phyloP scores from a whole-genome alignment of 2,113 vertebrate genomes.

The Cichladusa arquata region DNA sequence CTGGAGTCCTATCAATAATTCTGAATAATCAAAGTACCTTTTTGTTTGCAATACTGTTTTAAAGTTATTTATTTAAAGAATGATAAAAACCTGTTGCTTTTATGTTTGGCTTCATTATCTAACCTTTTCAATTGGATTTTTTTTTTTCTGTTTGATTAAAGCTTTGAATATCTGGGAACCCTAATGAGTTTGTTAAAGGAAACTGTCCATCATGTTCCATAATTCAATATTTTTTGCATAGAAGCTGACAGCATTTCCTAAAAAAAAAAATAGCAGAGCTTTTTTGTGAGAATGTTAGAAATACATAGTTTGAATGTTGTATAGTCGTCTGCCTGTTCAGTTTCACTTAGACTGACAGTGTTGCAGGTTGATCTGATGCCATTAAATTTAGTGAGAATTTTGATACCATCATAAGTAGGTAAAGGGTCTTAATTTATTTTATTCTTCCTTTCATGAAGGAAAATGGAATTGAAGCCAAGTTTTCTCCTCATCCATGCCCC shows the following conservation, averaged over 20 bases:
- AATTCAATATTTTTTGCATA: not conserved
- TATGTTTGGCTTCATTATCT: not conserved
- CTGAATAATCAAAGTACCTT: not conserved
- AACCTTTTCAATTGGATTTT: not conserved
- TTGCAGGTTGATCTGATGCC: not conserved
- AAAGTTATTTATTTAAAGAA: not conserved
- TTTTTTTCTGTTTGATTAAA: not conserved
- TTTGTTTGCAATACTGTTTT: not conserved
- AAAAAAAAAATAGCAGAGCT: not conserved
- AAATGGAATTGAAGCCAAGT: conserved; percentile 84
- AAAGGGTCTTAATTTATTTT: not conserved
- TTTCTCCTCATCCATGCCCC: conserved; percentile 86
- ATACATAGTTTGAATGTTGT: not conserved
- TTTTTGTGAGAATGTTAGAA: not conserved
- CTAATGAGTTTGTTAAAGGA: not conserved
- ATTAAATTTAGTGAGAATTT: not conserved
- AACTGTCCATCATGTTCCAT: not conserved
- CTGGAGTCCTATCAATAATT: not conserved
- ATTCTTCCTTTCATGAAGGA: conserved; percentile 70
- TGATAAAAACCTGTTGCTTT: not conserved
- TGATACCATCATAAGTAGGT: not conserved
- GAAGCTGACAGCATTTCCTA: not conserved
- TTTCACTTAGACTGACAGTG: not conserved
- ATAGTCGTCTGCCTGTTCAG: not conserved
- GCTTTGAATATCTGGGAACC: not conserved